Conservation (phyloP, 1,140 invertebrate species). For the Dermatophagoides farinae region DNA sequence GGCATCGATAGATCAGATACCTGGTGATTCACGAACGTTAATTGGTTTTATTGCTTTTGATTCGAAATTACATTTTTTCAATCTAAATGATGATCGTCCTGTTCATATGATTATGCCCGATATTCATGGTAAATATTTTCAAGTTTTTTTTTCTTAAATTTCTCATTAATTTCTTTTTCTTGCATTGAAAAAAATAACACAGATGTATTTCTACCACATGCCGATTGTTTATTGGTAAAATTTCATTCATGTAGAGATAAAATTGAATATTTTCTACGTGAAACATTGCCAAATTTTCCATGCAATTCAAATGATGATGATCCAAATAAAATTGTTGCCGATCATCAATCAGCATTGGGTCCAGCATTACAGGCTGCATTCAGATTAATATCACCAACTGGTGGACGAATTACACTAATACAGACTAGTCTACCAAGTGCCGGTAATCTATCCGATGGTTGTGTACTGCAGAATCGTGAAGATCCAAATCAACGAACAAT, state of each 20-base stretch:
- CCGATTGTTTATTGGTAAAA: slow-evolving; percentile 81
- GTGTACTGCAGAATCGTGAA: slow-evolving; percentile 53
- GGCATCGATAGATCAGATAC: slow-evolving; percentile 65
- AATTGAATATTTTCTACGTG: slow-evolving; percentile 17
- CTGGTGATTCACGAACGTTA: slow-evolving; percentile 76
- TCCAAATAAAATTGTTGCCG: slow-evolving; percentile 29
- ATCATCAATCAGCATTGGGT: slow-evolving; percentile 42
- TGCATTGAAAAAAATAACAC: neutral
- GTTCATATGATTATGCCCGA: slow-evolving; percentile 81
- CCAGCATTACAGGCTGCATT: slow-evolving; percentile 75
- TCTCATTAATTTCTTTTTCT: neutral
- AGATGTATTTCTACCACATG: slow-evolving; percentile 34
- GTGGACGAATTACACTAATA: slow-evolving; percentile 83
- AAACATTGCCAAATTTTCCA: slow-evolving; percentile 12
- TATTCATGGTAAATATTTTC: slow-evolving; percentile 49
- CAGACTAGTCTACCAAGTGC: slow-evolving; percentile 72
- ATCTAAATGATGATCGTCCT: slow-evolving; percentile 66
- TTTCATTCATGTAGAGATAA: slow-evolving; percentile 54
- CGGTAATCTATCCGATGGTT: slow-evolving; percentile 45
- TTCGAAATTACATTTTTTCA: slow-evolving; percentile 78
- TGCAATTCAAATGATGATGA: slow-evolving; percentile 31
- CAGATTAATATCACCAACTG: slow-evolving; percentile 74
- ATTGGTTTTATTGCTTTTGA: slow-evolving; percentile 87
- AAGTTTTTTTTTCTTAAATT: neutral
- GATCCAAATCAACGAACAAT: slow-evolving; percentile 58